Evolutionary conservation across 53 echinoderm and acorn worm genomes (phyloP).

Genomic region (Echinometra lucunter): DNA sequence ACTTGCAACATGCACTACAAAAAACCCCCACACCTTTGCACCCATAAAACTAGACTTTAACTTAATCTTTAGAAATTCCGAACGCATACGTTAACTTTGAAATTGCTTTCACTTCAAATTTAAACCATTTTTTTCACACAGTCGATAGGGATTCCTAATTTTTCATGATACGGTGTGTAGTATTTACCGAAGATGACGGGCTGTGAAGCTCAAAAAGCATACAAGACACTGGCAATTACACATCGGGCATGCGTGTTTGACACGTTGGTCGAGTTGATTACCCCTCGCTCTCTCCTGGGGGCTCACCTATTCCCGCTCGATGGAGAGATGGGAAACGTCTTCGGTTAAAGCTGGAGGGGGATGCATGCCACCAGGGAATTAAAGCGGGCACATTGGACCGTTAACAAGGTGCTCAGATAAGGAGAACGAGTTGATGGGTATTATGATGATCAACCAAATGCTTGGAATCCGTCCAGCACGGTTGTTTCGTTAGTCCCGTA

Average conservation of each 20-base stretch:
- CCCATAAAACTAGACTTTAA: too few relatives aligned
- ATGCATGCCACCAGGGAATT: constrained; percentile 1
- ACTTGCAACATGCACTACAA: background rate
- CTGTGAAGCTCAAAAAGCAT: constrained; percentile 27
- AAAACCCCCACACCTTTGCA: too few relatives aligned
- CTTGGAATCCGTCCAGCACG: background rate
- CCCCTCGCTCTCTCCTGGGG: background rate
- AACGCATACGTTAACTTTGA: too few relatives aligned
- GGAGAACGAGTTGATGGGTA: constrained; percentile 19
- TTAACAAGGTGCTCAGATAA: constrained; percentile 39
- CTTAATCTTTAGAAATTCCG: too few relatives aligned
- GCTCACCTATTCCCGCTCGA: background rate
- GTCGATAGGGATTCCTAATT: background rate
- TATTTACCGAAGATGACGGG: background rate
- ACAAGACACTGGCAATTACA: constrained; percentile 25
- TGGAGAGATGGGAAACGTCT: background rate
- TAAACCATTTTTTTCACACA: background rate
- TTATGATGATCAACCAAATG: constrained; percentile 19
- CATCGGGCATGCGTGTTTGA: constrained; percentile 6
- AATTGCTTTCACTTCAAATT: too few relatives aligned
- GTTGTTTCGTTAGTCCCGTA: background rate
- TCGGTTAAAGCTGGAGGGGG: background rate
- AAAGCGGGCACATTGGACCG: constrained; percentile 32
- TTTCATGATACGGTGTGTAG: background rate
- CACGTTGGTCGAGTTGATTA: constrained; percentile 32